Evolutionary conservation across 2,888 invertebrate genomes (phyloP), one percentile per base, ranked within the genome.

Genomic region (Germaria angustata): DNA sequence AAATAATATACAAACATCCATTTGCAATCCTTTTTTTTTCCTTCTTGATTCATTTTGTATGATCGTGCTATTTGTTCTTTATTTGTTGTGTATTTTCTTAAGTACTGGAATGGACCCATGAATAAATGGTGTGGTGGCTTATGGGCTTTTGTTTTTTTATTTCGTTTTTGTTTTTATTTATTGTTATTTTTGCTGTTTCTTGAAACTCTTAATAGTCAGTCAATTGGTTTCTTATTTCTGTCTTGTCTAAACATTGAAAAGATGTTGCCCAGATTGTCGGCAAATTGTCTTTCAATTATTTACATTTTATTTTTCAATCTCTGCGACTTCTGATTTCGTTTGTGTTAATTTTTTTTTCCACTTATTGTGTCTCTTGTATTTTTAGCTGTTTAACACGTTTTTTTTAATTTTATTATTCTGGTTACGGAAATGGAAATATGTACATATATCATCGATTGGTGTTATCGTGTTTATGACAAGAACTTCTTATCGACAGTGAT

Each of bases 221-320:
- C n/a, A 28, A 6, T 39, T 71, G 71, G 80, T 49, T 81, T 76
- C 76, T 59, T 65, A 71, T 66, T 53, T 77, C 46, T 20, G 22
- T 68, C 49, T 77, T 78, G 68, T 65, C 44, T 75, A 80, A 84
- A 77, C 84, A 84, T 69, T 71, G 66, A 55, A 82, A 81, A 85
- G 85, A 86, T 86, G 86, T 86, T 85, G 73, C 79, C 84, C 86
- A 86, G 86, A 86, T 86, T 85, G 85, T 85, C 86, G 86, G 84
- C 84, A 84, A 86, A 84, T 85, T 84, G 83, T 81, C 83, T 84
- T 82, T 80, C 84, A 85, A 84, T 85, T 75, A 57, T 82, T 53
- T 71, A 57, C 69, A 75, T 65, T 49, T 78, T 69, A 59, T 82
- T 77, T 78, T 77, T 71, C 49, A 32, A 46, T 76, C 46, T 39